Conservation (phyloP, 1,140 invertebrate species). For the Dendroctonus ponderosae region DNA sequence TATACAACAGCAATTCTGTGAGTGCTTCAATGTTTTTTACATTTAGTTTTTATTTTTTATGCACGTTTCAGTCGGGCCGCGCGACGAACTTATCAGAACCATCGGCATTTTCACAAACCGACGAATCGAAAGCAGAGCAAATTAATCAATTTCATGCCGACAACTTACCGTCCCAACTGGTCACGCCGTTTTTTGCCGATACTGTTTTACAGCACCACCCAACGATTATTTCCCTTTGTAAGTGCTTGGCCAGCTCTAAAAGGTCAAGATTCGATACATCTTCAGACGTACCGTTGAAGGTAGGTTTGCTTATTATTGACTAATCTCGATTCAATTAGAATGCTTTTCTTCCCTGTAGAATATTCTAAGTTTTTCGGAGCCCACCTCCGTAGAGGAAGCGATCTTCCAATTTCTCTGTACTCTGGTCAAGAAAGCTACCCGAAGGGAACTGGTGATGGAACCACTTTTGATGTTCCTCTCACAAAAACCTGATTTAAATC, state of each 20-base stretch:
- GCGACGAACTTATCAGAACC: conserved; percentile 1
- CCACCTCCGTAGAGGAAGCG: conserved; percentile 75
- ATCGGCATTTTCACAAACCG: conserved; percentile 62
- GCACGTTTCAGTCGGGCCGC: not conserved
- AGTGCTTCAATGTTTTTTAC: conserved; percentile 7
- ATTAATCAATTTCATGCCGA: conserved; percentile 53
- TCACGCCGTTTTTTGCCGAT: conserved; percentile 68
- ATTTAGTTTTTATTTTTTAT: not conserved
- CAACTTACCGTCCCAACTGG: conserved; percentile 44
- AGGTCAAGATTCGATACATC: conserved; percentile 64
- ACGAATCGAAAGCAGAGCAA: conserved; percentile 76
- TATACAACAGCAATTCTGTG: conserved; percentile 39
- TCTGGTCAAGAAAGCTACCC: conserved; percentile 68
- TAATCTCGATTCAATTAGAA: not conserved
- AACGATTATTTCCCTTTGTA: conserved; percentile 80
- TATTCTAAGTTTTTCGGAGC: conserved; percentile 57
- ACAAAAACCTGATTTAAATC: conserved; percentile 63
- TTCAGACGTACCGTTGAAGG: conserved; percentile 53
- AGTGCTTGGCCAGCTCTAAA: conserved; percentile 68
- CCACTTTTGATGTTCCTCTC: conserved; percentile 74
- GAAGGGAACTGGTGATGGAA: conserved; percentile 69
- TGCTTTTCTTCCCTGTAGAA: conserved; percentile 28
- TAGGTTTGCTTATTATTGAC: conserved; percentile 3
- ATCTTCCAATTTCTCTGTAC: conserved; percentile 78
- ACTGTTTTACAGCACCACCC: conserved; percentile 72